phyloP scores from a whole-genome alignment of 2,888 invertebrate genomes.

The Sinelater perroti region DNA sequence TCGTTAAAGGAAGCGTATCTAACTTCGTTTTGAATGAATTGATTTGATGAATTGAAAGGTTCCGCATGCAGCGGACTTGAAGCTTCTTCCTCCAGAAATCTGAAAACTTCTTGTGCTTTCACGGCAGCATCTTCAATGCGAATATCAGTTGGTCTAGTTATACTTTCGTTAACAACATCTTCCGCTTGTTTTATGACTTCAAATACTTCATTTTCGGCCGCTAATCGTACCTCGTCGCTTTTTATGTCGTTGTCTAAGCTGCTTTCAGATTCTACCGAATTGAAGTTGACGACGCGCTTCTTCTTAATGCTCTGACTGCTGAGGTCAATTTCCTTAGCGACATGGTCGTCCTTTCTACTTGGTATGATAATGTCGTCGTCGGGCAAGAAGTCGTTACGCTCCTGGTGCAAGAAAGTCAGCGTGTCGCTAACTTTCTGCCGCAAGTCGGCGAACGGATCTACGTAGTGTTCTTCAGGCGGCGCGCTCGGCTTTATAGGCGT shows the following conservation, averaged over 20 bases:
- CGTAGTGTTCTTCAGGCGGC: slow-evolving; percentile 29
- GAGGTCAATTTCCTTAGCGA: slow-evolving; percentile 55
- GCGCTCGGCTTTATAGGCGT: slow-evolving; percentile 45
- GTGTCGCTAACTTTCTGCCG: slow-evolving; percentile 58
- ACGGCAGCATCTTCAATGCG: slow-evolving; percentile 17
- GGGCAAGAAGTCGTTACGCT: slow-evolving; percentile 59
- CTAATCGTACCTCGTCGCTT: slow-evolving; percentile 29
- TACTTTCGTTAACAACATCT: slow-evolving; percentile 54
- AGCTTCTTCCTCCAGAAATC: slow-evolving; percentile 58
- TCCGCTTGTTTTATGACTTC: slow-evolving; percentile 56
- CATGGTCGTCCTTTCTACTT: slow-evolving; percentile 58
- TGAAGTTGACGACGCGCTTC: slow-evolving; percentile 32
- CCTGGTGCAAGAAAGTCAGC: slow-evolving; percentile 59
- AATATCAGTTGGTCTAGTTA: slow-evolving; percentile 24
- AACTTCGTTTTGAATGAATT: slow-evolving; percentile 26
- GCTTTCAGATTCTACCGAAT: background rate
- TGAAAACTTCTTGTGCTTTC: slow-evolving; percentile 57
- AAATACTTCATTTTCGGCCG: slow-evolving; percentile 50
- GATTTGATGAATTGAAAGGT: slow-evolving; percentile 10
- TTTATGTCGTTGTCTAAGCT: slow-evolving; percentile 20
- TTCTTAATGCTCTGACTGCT: slow-evolving; percentile 46
- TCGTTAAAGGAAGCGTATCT: background rate
- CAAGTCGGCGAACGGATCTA: slow-evolving; percentile 52
- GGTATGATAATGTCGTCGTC: slow-evolving; percentile 59
- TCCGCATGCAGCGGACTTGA: slow-evolving; percentile 45